phyloP scores from a whole-genome alignment of 2,888 invertebrate species.

The Tipula vernalis region DNA sequence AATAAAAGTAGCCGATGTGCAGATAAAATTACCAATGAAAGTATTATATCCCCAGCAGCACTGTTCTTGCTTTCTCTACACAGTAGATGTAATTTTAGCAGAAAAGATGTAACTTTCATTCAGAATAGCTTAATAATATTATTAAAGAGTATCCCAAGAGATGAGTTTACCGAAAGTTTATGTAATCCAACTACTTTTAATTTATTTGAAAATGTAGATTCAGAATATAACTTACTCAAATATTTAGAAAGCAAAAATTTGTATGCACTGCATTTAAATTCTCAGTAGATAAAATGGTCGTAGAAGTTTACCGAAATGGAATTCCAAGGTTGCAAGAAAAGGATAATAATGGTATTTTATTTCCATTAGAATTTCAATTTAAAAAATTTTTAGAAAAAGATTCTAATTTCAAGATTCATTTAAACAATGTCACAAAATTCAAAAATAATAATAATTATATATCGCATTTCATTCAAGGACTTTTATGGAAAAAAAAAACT shows the following conservation, averaged over 20 bases:
- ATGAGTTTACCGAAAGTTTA: not conserved
- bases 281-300: not conserved
- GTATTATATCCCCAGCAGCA: not conserved
- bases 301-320: not conserved
- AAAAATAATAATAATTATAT: not conserved
- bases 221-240: not conserved
- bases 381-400: not conserved
- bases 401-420: not conserved
- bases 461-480: not conserved
- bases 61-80: not conserved
- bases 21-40: no score
- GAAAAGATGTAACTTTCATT: not conserved
- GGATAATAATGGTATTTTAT: not conserved
- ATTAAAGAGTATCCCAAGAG: no score
- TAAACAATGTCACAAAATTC: not conserved
- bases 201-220: not conserved
- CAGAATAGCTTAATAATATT: not conserved
- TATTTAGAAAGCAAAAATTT: not conserved
- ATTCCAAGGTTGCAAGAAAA: not conserved
- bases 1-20: no score
- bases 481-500: not conserved
- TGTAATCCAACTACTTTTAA: not conserved
- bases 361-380: not conserved
- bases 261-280: not conserved
- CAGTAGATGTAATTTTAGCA: not conserved